Conservation (phyloP, 2,797 vertebrate genomes). For the Pampus argenteus region DNA sequence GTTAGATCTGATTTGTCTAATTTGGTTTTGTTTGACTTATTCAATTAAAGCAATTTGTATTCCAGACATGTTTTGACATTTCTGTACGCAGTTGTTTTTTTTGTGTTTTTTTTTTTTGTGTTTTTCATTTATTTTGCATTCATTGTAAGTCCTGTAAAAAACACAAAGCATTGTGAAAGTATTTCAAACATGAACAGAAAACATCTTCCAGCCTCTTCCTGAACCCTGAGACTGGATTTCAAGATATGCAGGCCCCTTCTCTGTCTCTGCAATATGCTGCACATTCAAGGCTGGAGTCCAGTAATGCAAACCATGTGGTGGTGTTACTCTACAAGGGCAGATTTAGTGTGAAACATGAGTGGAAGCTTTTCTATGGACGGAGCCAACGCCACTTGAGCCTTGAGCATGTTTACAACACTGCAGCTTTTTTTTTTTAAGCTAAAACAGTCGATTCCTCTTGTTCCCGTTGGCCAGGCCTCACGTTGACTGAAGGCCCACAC, state of each 20-base stretch:
- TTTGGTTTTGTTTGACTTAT: constrained; percentile 1
- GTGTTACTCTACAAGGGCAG: constrained; percentile 31
- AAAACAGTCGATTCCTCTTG: neutral
- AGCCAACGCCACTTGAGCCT: neutral
- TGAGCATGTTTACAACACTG: neutral
- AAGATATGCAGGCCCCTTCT: constrained; percentile 12
- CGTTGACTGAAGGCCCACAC: neutral
- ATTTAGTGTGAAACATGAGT: neutral
- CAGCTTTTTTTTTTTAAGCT: neutral
- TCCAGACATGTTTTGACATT: neutral
- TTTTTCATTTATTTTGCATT: no score
- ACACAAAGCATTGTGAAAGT: neutral
- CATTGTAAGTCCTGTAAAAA: neutral
- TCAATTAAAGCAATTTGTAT: neutral
- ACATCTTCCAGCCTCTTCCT: constrained; percentile 1
- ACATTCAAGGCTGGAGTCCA: constrained; percentile 1
- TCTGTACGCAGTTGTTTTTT: neutral
- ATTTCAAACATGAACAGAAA: constrained; percentile 3
- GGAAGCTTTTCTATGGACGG: constrained; percentile 4
- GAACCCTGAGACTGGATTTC: constrained; percentile 20
- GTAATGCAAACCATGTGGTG: constrained; percentile 35
- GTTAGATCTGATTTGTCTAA: neutral
- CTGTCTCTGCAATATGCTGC: constrained; percentile 6
- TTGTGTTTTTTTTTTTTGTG: no score
- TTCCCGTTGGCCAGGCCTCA: neutral